A percentile compares a stretch with the other conserved stretches of the same genome.
phyloP scores from a whole-genome alignment of 2,113 vertebrate species.

The Centropristis striata region DNA sequence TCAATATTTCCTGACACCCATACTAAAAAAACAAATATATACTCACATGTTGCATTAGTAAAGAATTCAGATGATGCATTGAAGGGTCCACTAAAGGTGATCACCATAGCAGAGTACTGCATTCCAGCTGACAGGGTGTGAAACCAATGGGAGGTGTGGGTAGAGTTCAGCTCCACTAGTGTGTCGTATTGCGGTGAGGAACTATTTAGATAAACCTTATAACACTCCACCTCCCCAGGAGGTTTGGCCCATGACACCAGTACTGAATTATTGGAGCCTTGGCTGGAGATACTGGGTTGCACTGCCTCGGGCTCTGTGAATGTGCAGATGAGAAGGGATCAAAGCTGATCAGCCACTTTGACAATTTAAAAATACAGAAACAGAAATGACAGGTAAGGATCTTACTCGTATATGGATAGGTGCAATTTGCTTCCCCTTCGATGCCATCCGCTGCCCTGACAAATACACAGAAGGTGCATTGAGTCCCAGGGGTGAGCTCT shows the following conservation, averaged over 20 bases:
- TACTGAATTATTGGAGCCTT: slow-evolving; percentile 68
- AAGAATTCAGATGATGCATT: slow-evolving; percentile 39
- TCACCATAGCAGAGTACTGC: slow-evolving; percentile 54
- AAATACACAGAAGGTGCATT: slow-evolving; percentile 68
- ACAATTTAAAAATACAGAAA: background rate
- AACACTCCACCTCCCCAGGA: slow-evolving; percentile 51
- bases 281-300: slow-evolving; percentile 46
- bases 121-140: slow-evolving; percentile 58
- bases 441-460: slow-evolving; percentile 39
- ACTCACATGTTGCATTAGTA: slow-evolving; percentile 82
- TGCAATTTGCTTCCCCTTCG: slow-evolving; percentile 30
- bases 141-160: background rate
- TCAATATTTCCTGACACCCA: too few relatives aligned
- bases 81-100: slow-evolving; percentile 67
- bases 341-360: background rate
- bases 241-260: slow-evolving; percentile 71
- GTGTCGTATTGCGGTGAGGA: accelerated
- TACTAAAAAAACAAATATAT: background rate
- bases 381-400: background rate
- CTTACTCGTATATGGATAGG: slow-evolving; percentile 71
- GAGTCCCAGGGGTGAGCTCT: slow-evolving; percentile 63
- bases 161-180: background rate
- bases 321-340: slow-evolving; percentile 1
- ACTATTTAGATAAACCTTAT: slow-evolving; percentile 48
- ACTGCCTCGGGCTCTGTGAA: slow-evolving; percentile 72